A percentile compares a stretch with the other conserved stretches of the same genome.
Evolutionary conservation across 2,888 invertebrate genomes (phyloP).

Genomic region (Chromoteleia sp.): DNA sequence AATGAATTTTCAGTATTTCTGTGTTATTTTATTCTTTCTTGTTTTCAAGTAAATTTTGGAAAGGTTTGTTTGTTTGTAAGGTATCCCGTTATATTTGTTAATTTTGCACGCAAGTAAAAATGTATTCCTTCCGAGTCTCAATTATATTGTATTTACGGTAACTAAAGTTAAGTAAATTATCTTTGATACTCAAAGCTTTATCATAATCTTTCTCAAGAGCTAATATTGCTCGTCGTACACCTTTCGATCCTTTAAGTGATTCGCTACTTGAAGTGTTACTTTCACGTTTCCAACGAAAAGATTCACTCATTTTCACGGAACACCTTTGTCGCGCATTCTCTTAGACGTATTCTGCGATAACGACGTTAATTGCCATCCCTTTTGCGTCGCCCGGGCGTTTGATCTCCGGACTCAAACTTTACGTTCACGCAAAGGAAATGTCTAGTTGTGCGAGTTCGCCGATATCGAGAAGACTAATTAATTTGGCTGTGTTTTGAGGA

Average conservation of each 20-base stretch:
- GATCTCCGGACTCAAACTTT: constrained; percentile 55
- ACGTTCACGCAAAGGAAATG: constrained; percentile 35
- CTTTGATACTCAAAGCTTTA: no score
- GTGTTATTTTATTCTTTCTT: no score
- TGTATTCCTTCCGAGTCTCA: no score
- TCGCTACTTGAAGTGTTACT: constrained; percentile 13
- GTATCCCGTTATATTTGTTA: no score
- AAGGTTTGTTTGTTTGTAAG: no score
- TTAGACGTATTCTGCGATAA: constrained; percentile 44
- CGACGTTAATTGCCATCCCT: constrained; percentile 51
- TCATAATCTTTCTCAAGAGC: neutral
- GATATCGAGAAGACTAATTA: constrained; percentile 55
- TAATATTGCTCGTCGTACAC: no score
- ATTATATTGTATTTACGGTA: no score
- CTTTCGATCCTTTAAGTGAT: constrained; percentile 1
- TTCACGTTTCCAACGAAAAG: constrained; percentile 26
- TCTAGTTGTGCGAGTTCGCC: constrained; percentile 1
- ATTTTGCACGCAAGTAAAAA: no score
- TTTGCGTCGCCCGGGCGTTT: constrained; percentile 40
- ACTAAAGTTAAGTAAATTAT: no score
- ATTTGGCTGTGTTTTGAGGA: constrained; percentile 44
- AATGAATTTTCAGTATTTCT: no score
- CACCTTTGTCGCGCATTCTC: constrained; percentile 43
- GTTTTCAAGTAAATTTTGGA: no score
- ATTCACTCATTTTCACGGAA: constrained; percentile 15